Evolutionary conservation across 2,113 vertebrate genomes (phyloP), one percentile per base, ranked within the genome.

Genomic region (Pavo muticus): DNA sequence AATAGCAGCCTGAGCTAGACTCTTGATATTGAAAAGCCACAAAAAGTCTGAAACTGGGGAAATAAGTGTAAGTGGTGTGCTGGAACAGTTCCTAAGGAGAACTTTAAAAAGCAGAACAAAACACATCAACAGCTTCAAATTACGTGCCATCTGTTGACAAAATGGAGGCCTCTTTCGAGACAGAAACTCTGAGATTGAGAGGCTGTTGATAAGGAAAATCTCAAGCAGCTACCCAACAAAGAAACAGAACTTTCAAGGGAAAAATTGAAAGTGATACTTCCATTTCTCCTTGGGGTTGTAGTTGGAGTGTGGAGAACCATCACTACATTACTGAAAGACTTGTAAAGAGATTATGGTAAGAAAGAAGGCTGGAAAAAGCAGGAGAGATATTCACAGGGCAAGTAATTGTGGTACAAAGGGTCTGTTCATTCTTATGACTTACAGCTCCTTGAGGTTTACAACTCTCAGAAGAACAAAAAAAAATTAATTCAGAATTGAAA

Each of bases 1-100:
- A 70, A 80, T 44, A 74, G 67, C 50, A 95, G 74, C 71, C 73
- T 90, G 54, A 93, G 82, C 73, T 70, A 75, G 85, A 29, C 67
- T 93, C 42, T 70, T 90, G 65, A 90, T 95, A 73, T 83, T 73
- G 84, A 45, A 85, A 92, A 84, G 57, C 47, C 67, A 27, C 35
- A 88, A 47, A 37, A 78, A 76, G 84, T 87, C 71, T 77, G 91
- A 93, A 20, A 5, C 81, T 9, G 63, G 56, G 70, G 88, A 95
- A 94, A 93, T 80, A 92, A 79, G 14, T 5, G 3, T 47, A 84
- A 88, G 24, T 9, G 9, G 8, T 30, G 11, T 45, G 48, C 40
- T 57, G 45, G 47, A 69, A 77, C 19, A 30, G 61, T 18, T 74
- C 30, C 47, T 52, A 17, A 71, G n/a, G 5, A 76, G 24, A 64